phyloP scores from a whole-genome alignment of 2,797 vertebrate species.

The Carduelis carduelis region DNA sequence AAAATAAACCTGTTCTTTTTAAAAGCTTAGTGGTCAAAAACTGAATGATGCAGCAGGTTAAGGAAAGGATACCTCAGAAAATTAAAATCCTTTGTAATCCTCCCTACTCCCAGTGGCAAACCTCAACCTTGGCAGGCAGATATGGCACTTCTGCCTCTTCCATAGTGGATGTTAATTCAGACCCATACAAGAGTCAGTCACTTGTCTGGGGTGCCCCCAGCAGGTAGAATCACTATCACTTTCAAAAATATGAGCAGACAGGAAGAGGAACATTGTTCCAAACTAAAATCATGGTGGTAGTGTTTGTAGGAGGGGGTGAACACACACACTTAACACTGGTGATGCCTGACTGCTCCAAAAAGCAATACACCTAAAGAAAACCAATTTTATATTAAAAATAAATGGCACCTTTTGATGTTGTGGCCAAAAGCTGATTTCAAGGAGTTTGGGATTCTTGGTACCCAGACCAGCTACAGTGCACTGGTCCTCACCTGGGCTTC shows the following conservation, averaged over 20 bases:
- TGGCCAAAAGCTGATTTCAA: not conserved
- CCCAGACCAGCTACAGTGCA: not conserved
- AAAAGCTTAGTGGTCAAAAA: not conserved
- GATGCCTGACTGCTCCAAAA: not conserved
- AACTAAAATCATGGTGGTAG: not conserved
- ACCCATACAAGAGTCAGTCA: rapidly evolving
- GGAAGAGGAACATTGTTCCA: not conserved
- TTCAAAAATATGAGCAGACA: not conserved
- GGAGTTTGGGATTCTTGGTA: not conserved
- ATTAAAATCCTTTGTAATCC: not conserved
- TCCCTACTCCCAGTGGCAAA: not conserved
- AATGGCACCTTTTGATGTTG: not conserved
- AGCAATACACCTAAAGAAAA: not conserved
- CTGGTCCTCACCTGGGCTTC: not conserved
- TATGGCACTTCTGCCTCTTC: not conserved
- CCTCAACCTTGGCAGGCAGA: not conserved
- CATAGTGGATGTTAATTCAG: not conserved
- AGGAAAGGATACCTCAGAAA: not conserved
- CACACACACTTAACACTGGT: not conserved
- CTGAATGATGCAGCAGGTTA: not conserved
- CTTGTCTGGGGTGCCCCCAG: not conserved
- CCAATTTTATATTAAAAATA: not conserved
- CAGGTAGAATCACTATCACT: not conserved
- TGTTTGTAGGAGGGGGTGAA: not conserved
- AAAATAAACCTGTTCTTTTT: not conserved